Evolutionary conservation across 1,140 invertebrate genomes (phyloP).

Genomic region (Rhizoglyphus robini): DNA sequence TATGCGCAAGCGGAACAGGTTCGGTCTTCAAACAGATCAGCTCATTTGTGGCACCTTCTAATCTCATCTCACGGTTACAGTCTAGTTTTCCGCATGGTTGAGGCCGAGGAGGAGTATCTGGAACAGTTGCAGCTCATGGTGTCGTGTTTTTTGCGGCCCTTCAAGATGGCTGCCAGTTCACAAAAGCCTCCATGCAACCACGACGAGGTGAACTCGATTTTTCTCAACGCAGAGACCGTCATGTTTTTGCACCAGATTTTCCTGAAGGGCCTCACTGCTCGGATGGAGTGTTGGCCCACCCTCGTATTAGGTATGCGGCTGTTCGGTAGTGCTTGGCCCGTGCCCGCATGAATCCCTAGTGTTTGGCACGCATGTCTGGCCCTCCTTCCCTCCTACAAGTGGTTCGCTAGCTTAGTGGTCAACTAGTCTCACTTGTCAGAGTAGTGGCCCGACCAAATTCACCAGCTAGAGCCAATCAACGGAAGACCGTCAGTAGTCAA

Average conservation of each 20-base stretch:
- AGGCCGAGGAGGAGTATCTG: conserved; percentile 78
- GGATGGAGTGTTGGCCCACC: conserved; percentile 85
- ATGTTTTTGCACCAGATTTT: conserved; percentile 90
- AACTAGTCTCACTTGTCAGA: too few species aligned
- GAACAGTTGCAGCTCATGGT: conserved; percentile 80
- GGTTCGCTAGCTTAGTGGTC: background rate
- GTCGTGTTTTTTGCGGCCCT: conserved; percentile 76
- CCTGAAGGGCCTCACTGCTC: conserved; percentile 75
- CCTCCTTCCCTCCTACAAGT: too few species aligned
- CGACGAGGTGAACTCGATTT: conserved; percentile 89
- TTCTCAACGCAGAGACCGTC: conserved; percentile 81
- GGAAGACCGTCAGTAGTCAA: too few species aligned
- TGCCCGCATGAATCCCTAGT: too few species aligned
- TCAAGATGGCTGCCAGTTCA: conserved; percentile 79
- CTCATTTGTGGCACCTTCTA: background rate
- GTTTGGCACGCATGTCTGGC: background rate
- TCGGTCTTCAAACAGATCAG: background rate
- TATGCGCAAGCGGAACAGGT: conserved; percentile 81
- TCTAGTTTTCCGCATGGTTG: conserved; percentile 81
- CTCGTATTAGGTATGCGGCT: conserved; percentile 55
- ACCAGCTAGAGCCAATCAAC: too few species aligned
- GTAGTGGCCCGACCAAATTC: too few species aligned
- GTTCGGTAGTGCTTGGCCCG: background rate
- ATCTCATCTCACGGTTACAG: conserved; percentile 33
- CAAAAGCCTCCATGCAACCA: conserved; percentile 84